These are phyloP conservation scores for Chelmon rostratus DNA, from an alignment of 2,797 vertebrate species.

Conservation along the genomic window DNA sequence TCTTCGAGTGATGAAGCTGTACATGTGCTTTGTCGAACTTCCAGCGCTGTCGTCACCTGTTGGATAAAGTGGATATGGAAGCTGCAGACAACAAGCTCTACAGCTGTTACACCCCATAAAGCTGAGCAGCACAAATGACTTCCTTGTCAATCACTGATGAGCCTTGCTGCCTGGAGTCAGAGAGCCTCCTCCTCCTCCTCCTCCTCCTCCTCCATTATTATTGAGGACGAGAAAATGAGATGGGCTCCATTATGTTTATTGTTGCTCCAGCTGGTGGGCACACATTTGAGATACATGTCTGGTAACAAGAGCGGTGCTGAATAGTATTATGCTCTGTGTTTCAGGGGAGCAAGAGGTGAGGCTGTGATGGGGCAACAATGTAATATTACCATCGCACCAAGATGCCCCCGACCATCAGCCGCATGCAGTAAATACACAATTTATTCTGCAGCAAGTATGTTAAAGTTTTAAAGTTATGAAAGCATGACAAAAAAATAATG, in stretches of 20 bases:
- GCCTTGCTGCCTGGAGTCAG: constrained; percentile 52
- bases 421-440: not conserved
- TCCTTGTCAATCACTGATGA: constrained; percentile 55
- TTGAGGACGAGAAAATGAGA: constrained; percentile 51
- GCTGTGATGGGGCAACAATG: constrained; percentile 7
- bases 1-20: not conserved
- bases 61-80: constrained; percentile 51
- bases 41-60: constrained; percentile 6
- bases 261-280: constrained; percentile 59
- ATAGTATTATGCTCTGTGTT: constrained; percentile 50
- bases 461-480: not conserved
- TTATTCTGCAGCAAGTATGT: not conserved
- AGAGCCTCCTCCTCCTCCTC: constrained; percentile 25
- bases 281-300: constrained; percentile 46
- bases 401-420: not conserved
- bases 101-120: constrained; percentile 62
- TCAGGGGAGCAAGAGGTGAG: constrained; percentile 15
- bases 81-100: constrained; percentile 43
- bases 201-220: constrained; percentile 47
- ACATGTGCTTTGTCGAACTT: constrained; percentile 25
- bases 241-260: constrained; percentile 67
- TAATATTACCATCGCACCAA: not conserved
- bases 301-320: constrained; percentile 55
- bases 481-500: not conserved
- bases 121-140: constrained; percentile 60